Base-by-base conservation (phyloP, 64 coral and sea anemone species). In the Actinia tenebrosa region DNA sequence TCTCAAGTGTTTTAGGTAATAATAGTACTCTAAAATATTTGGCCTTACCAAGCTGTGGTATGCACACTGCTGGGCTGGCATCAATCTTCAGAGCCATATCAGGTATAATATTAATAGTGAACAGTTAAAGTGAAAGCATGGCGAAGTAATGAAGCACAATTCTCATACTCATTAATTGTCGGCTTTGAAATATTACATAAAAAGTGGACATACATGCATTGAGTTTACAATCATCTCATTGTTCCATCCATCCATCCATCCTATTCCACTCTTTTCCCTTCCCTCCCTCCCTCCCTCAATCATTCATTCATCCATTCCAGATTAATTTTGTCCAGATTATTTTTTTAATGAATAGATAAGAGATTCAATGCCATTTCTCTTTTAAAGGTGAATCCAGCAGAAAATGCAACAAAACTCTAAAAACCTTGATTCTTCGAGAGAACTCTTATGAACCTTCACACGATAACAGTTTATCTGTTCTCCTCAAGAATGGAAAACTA, bases 11-110 rank as follows among this genome's bases (percentile, higher is more conserved):
- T 13, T 84, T 92, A 64, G 18, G 44, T 44, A 83, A 20, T n/a
- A 92, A 92, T 54, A 83, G 90, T 30, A 83, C 85, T 56, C 85
- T 92, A 17, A 47, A 77, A 44, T 87, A 86, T 11, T 71, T 92
- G n/a, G 86, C 75, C n/a, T 83, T 92, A 47, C 45, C 85, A 42
- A 69, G 86, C 25, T 92, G 90, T 83, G 60, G 80, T 54, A 92
- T 92, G 23, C 53, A 86, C 78, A 83, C 90, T 45, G 45, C 78
- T 45, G 90, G 90, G 20, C 78, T 92, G 9, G 90, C 85, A 45
- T 14, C 63, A 30, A 68, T 92, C 45, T 92, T 92, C 63, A 45
- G 86, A 23, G 77, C 90, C 1, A 71, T 92, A 68, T 72, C 85
- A 87, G 90, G 90, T 92, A 42, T 27, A 26, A 37, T 37, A 37